phyloP scores from a whole-genome alignment of 2,113 vertebrate species.

The Myotis davidii region DNA sequence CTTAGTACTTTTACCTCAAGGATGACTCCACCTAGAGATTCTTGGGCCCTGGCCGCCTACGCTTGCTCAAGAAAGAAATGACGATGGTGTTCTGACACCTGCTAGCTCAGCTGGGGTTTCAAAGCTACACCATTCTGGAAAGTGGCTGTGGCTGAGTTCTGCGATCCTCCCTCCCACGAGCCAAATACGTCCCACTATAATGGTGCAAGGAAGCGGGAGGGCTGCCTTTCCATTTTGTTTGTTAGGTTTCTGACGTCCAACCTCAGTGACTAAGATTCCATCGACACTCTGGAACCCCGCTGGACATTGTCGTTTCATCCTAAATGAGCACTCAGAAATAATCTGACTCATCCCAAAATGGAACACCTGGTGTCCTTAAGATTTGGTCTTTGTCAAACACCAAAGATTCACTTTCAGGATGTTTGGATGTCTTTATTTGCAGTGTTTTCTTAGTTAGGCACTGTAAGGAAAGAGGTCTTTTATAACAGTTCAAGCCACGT shows the following conservation, averaged over 20 bases:
- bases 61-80: slow-evolving; percentile 51
- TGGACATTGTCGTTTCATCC: not conserved
- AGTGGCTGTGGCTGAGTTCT: not conserved
- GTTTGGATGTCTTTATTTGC: slow-evolving; percentile 51
- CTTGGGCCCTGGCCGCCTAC: slow-evolving; percentile 21
- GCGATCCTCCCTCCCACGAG: not conserved
- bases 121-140: not conserved
- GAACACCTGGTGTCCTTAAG: slow-evolving; percentile 56
- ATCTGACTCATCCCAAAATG: slow-evolving; percentile 28
- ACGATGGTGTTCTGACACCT: not conserved
- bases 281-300: not conserved
- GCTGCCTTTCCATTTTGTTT: not conserved
- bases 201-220: not conserved
- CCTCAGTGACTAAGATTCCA: slow-evolving; percentile 12
- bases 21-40: slow-evolving; percentile 44
- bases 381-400: slow-evolving; percentile 47
- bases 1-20: not conserved
- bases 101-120: not conserved
- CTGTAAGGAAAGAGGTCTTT: slow-evolving; percentile 43
- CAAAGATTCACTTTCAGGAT: slow-evolving; percentile 51
- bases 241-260: slow-evolving; percentile 9
- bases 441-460: slow-evolving; percentile 59
- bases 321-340: slow-evolving; percentile 1
- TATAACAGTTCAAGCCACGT: slow-evolving; percentile 31
- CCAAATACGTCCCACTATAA: not conserved